phyloP scores from a whole-genome alignment of 2,888 invertebrate species.

The Scaptomyza reducta region DNA sequence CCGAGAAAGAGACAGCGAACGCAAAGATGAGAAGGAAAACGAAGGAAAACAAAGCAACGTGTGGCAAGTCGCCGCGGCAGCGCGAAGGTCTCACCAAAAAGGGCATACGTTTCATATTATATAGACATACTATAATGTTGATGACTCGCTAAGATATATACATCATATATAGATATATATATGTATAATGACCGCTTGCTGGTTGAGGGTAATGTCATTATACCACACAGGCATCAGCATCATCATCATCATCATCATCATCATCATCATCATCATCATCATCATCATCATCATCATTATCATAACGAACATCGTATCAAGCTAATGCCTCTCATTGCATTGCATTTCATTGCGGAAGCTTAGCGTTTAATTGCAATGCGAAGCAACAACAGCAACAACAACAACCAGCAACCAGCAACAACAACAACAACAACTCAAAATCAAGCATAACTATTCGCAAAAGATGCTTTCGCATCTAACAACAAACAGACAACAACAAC shows the following conservation, averaged over 20 bases:
- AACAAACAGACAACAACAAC: slow-evolving; percentile 38
- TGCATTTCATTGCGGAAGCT: slow-evolving; percentile 64
- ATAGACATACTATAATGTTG: slow-evolving; percentile 18
- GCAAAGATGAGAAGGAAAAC: slow-evolving; percentile 12
- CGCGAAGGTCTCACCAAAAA: not conserved
- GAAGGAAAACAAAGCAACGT: slow-evolving; percentile 11
- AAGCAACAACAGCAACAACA: slow-evolving; percentile 32
- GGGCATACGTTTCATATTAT: slow-evolving; percentile 10
- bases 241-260: slow-evolving; percentile 13
- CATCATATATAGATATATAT: not conserved
- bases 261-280: too few species aligned
- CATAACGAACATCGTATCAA: slow-evolving; percentile 25
- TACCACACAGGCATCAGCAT: slow-evolving; percentile 7
- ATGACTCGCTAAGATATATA: slow-evolving; percentile 5
- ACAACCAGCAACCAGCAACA: slow-evolving; percentile 9
- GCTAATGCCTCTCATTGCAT: slow-evolving; percentile 12
- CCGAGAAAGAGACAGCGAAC: slow-evolving; percentile 14
- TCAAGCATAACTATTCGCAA: not conserved
- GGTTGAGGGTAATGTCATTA: slow-evolving; percentile 26
- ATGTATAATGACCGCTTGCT: slow-evolving; percentile 24
- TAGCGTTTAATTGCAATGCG: slow-evolving; percentile 68
- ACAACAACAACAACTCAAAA: slow-evolving; percentile 16
- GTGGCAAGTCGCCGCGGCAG: slow-evolving; percentile 6
- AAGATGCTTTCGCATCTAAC: slow-evolving; percentile 48
- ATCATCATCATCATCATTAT: slow-evolving; percentile 22